Percentiles rank a stretch among this genome's conserved stretches.
These are phyloP conservation scores for Barnardius zonarius DNA, from an alignment of 2,113 vertebrate species.

Conservation along the genomic window DNA sequence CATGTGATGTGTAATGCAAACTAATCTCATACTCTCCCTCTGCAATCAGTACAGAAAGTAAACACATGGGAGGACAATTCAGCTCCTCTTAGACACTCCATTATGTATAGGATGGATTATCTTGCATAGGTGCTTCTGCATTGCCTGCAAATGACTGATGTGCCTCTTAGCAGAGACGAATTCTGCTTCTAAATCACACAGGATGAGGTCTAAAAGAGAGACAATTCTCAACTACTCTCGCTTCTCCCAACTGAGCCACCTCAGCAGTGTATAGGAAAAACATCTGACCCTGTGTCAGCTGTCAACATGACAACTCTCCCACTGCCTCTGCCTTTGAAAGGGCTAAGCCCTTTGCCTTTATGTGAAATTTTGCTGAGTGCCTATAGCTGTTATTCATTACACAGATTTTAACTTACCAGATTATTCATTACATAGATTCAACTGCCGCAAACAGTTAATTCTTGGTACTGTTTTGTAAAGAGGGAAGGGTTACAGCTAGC, in stretches of 20 bases:
- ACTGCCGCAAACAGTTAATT: neutral
- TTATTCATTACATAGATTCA: neutral
- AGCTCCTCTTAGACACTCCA: neutral
- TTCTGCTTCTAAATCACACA: neutral
- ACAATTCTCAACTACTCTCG: neutral
- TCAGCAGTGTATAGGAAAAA: conserved; percentile 13
- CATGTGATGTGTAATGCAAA: neutral
- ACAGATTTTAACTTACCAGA: neutral
- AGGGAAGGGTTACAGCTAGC: neutral
- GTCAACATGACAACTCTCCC: neutral
- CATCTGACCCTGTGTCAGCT: neutral
- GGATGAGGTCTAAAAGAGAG: neutral
- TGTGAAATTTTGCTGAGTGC: neutral
- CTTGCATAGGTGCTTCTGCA: neutral
- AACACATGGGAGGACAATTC: neutral
- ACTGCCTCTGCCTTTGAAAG: neutral
- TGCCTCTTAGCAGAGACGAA: neutral
- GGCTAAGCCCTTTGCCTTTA: neutral
- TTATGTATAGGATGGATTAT: neutral
- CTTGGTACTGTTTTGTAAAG: neutral
- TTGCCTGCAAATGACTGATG: neutral
- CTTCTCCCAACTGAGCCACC: neutral
- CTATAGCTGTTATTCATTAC: conserved; percentile 13
- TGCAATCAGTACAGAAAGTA: neutral
- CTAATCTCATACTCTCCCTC: neutral